A percentile compares a stretch with the other conserved stretches of the same genome.
Conservation (phyloP, 2,888 invertebrate species). For the Diaphora mendica region DNA sequence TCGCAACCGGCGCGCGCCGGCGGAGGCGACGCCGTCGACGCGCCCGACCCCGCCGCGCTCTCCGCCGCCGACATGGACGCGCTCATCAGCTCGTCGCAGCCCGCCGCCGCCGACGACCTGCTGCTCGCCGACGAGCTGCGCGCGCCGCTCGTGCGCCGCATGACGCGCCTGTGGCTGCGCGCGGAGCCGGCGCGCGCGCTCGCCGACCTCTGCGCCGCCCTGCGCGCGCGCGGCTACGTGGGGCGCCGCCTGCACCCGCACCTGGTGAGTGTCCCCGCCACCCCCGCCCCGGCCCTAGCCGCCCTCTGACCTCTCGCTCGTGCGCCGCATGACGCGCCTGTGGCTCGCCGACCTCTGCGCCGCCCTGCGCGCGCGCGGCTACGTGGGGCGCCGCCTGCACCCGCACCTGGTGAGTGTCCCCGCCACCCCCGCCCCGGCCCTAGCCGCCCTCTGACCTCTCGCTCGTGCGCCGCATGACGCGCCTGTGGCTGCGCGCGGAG, state of each 20-base stretch:
- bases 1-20: conserved; percentile 17
- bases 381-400: conserved; percentile 77
- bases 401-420: conserved; percentile 39
- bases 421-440: too few species aligned
- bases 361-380: conserved; percentile 82
- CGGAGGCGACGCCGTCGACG: conserved; percentile 45
- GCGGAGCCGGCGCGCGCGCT: conserved; percentile 89
- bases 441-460: conserved; percentile 90
- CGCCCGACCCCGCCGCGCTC: conserved; percentile 44
- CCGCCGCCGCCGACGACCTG: conserved; percentile 93
- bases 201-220: conserved; percentile 87
- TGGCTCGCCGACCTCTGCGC: conserved; percentile 89
- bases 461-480: conserved; percentile 94
- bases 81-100: conserved; percentile 94
- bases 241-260: conserved; percentile 74
- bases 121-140: conserved; percentile 88
- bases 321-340: conserved; percentile 97
- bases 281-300: too few species aligned
- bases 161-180: conserved; percentile 97
- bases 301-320: conserved; percentile 88
- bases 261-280: conserved; percentile 50
- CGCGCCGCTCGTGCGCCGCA: conserved; percentile 91
- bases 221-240: conserved; percentile 79
- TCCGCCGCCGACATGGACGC: conserved; percentile 79
- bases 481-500: conserved; percentile 93